phyloP scores from a whole-genome alignment of 2,113 vertebrate species.

The Aegotheles bennettii region DNA sequence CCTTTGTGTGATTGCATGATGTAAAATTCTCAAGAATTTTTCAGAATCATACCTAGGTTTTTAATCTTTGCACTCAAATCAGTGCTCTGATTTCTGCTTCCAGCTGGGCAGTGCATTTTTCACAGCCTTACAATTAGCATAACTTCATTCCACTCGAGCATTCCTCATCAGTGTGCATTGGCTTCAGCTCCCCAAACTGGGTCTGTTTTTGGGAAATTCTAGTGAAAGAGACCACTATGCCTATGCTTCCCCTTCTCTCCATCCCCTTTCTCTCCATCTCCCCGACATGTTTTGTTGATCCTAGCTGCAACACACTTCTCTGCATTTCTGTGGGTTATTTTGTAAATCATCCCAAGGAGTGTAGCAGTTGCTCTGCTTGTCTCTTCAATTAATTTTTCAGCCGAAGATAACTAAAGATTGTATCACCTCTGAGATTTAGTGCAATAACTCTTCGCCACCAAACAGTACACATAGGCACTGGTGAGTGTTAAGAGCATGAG shows the following conservation, averaged over 20 bases:
- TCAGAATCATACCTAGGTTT: not conserved
- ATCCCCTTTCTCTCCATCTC: accelerated
- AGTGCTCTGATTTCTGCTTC: not conserved
- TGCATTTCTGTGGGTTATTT: not conserved
- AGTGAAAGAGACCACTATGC: not conserved
- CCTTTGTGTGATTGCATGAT: not conserved
- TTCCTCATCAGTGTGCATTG: not conserved
- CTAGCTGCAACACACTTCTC: not conserved
- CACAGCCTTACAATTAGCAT: constrained; percentile 4
- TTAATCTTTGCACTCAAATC: not conserved
- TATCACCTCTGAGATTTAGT: not conserved
- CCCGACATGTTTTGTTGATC: not conserved
- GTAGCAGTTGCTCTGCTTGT: not conserved
- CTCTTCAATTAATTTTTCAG: not conserved
- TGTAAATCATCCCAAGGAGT: not conserved
- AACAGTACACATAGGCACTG: not conserved
- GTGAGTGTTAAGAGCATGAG: not conserved
- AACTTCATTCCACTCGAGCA: not conserved
- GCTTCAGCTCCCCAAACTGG: not conserved
- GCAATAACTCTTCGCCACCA: not conserved
- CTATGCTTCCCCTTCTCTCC: not conserved
- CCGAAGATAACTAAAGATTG: not conserved
- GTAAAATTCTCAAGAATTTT: constrained; percentile 1
- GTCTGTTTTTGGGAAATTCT: not conserved
- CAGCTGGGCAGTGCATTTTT: not conserved